Percentiles rank a stretch among this genome's conserved stretches.
Evolutionary conservation across 1,140 invertebrate species (phyloP).

Genomic region (Drosophila prosaltans): DNA sequence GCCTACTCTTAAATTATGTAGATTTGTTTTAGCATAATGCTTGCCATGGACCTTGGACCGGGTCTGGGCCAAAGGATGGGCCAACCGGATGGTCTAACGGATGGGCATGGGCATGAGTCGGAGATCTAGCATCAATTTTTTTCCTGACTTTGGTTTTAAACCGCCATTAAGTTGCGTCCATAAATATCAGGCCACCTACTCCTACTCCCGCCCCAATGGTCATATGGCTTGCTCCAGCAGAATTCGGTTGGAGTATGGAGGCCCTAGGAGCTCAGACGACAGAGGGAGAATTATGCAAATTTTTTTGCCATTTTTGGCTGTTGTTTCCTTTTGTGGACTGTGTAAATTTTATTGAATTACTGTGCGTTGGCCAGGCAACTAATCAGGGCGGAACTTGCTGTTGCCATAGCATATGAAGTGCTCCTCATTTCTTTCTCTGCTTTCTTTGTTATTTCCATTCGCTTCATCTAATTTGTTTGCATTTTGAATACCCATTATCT

Average conservation of each 20-base stretch:
- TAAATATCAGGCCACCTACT: slow-evolving; percentile 68
- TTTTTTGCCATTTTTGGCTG: slow-evolving; percentile 56
- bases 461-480: slow-evolving; percentile 47
- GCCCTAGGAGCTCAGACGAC: not conserved
- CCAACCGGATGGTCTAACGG: too few relatives aligned
- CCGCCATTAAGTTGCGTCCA: slow-evolving; percentile 74
- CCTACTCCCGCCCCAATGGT: not conserved
- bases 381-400: not conserved
- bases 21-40: slow-evolving; percentile 81
- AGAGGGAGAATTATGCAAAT: slow-evolving; percentile 69
- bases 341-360: slow-evolving; percentile 57
- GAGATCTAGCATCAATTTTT: slow-evolving; percentile 52
- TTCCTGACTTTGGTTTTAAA: slow-evolving; percentile 65
- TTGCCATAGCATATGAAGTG: slow-evolving; percentile 49
- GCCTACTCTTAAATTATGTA: slow-evolving; percentile 79
- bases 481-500: slow-evolving; percentile 18
- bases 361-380: slow-evolving; percentile 44
- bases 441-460: slow-evolving; percentile 17
- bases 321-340: slow-evolving; percentile 28
- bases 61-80: not conserved
- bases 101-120: slow-evolving; percentile 16
- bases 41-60: slow-evolving; percentile 6
- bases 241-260: not conserved
- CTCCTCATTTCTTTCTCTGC: slow-evolving; percentile 16
- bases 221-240: slow-evolving; percentile 15